Evolutionary conservation across 2,797 vertebrate species (phyloP).

Genomic region (Mionectes olivaceus): DNA sequence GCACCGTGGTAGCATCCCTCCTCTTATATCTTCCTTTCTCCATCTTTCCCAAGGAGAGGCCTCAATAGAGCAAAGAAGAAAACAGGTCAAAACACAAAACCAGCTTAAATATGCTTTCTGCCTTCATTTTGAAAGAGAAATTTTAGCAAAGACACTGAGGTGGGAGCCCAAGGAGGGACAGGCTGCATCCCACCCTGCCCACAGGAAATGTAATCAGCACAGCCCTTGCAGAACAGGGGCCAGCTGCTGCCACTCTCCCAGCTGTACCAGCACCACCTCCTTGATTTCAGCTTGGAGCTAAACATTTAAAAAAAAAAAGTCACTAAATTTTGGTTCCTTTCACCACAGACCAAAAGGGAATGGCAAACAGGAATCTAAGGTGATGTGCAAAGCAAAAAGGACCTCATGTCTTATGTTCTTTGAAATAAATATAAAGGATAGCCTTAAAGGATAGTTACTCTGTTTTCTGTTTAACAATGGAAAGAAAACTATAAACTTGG

Average conservation of each 20-base stretch:
- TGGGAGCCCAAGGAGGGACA: neutral
- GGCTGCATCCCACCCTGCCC: too few species aligned
- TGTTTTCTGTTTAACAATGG: neutral
- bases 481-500: neutral
- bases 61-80: neutral
- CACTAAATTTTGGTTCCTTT: neutral
- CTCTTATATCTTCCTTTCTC: neutral
- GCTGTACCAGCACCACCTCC: neutral
- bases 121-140: neutral
- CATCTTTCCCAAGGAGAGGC: neutral
- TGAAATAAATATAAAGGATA: neutral
- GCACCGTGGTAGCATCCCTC: neutral
- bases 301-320: neutral
- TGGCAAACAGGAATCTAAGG: neutral
- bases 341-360: neutral
- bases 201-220: neutral
- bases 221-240: neutral
- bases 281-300: neutral
- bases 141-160: neutral
- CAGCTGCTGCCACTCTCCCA: neutral
- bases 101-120: neutral
- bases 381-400: neutral
- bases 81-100: fast-evolving
- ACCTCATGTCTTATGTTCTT: neutral
- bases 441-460: neutral